Conservation (phyloP, 2,797 vertebrate genomes). For the Phrynocephalus forsythii region DNA sequence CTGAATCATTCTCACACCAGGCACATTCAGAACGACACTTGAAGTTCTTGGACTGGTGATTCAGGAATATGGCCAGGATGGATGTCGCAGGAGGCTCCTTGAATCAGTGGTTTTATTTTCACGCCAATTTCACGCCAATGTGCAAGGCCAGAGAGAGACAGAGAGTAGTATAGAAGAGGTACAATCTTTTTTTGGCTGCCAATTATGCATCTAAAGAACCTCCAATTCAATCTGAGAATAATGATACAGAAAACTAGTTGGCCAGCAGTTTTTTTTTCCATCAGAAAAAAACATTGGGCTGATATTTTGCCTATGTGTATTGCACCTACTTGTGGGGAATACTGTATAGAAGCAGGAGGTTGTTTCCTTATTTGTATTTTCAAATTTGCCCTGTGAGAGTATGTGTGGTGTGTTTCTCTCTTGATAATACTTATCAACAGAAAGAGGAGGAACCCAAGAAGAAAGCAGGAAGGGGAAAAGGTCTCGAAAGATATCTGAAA, state of each 20-base stretch:
- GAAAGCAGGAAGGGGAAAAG: not conserved
- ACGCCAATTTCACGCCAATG: not conserved
- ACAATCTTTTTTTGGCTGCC: not conserved
- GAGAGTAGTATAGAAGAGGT: not conserved
- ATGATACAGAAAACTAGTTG: not conserved
- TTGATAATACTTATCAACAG: not conserved
- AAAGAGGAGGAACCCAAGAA: not conserved
- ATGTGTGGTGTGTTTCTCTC: not conserved
- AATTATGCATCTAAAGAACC: not conserved
- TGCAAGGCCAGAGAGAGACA: not conserved
- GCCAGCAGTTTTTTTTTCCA: slow-evolving; percentile 1
- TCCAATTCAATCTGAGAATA: not conserved
- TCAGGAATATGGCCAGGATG: not conserved
- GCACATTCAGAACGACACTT: not conserved
- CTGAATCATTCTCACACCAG: not conserved
- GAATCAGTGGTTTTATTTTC: not conserved
- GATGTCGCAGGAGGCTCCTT: not conserved
- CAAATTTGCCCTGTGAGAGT: not conserved
- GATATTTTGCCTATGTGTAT: not conserved
- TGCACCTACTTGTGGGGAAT: not conserved
- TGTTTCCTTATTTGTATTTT: not conserved
- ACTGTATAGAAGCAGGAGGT: not conserved
- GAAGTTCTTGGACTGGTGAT: not conserved
- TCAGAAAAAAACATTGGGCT: not conserved
- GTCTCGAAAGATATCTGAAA: not conserved